Percentiles rank a stretch among this genome's conserved stretches.
Evolutionary conservation across 2,113 vertebrate genomes (phyloP).

Genomic region (Amphiprion ocellaris): DNA sequence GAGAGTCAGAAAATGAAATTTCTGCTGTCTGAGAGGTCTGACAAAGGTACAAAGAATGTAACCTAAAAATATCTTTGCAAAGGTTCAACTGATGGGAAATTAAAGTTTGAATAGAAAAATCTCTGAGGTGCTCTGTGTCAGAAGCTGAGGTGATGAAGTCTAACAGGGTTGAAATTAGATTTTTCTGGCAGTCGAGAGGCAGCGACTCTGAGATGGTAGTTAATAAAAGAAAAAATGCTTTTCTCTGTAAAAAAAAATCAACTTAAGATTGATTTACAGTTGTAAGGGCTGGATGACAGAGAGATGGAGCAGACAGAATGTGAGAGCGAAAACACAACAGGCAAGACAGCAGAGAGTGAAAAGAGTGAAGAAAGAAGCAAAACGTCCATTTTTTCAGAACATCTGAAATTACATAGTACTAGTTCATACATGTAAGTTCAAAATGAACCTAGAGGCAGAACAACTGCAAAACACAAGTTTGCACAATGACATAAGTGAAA

Average conservation of each 20-base stretch:
- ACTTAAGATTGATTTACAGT: slow-evolving; percentile 28
- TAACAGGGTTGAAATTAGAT: slow-evolving; percentile 28
- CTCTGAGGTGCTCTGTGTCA: not conserved
- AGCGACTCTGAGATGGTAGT: not conserved
- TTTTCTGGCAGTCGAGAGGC: slow-evolving; percentile 27
- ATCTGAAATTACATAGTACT: no score
- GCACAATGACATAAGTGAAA: no score
- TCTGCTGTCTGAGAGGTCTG: no score
- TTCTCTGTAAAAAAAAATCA: not conserved
- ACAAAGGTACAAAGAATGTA: no score
- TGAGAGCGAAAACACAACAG: not conserved
- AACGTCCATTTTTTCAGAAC: not conserved
- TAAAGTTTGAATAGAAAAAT: not conserved
- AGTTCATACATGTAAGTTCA: no score
- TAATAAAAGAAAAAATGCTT: slow-evolving; percentile 8
- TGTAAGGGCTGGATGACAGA: not conserved
- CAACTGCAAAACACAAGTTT: no score
- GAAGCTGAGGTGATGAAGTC: not conserved
- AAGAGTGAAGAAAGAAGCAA: no score
- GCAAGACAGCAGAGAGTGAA: not conserved
- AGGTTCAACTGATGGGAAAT: slow-evolving; percentile 5
- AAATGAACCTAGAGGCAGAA: no score
- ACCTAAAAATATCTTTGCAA: slow-evolving; percentile 6
- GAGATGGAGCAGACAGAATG: not conserved
- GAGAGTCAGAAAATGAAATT: no score